Evolutionary conservation across 2,888 invertebrate species (phyloP), one percentile per base, ranked within the genome.

Genomic region (Sepioteuthis lessoniana): DNA sequence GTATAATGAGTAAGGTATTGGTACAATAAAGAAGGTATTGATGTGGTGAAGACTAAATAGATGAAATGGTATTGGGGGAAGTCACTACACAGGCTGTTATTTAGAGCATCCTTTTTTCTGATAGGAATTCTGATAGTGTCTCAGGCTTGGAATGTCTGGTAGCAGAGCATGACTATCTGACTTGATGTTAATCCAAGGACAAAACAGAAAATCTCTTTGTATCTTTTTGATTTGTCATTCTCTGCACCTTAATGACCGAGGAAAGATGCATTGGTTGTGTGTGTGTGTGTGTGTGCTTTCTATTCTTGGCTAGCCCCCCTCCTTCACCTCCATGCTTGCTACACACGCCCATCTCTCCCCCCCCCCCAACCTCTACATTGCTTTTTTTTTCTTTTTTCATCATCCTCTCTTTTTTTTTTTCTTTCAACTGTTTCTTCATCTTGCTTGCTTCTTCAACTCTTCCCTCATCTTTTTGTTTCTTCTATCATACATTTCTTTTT

Each of bases 381-480:
- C 91, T 35, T 90, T 37, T 31, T n/a, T 2, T 90, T 31, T 37
- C 90, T 90, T 90, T 28, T 28, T 37, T 19, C 37, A 91, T 2
- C 91, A 37, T 25, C 37, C 37, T 90, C 35, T n/a, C n/a, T n/a
- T n/a, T n/a, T n/a, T n/a, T n/a, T n/a, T n/a, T n/a, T n/a, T 28
- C 16, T 90, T 38, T 93, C 31, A 55, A 19, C 35, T 16, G 19
- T 76, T 42, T 42, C 93, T 76, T 60, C 55, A 42, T 42, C 93
- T 93, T 76, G 35, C 60, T 93, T 60, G 55, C 76, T 76, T 76
- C 76, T 42, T 76, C 93, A 35, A 42, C 76, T 42, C 31, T 76
- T 37, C 90, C 31, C 90, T 38, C 90, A 38, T 42, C 42, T 47
- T 55, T 25, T 31, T 47, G 37, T 31, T 55, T 37, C 21, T 38